These are phyloP conservation scores for Ophion ellenae DNA, from an alignment of 2,888 invertebrate species.

Conservation along the genomic window DNA sequence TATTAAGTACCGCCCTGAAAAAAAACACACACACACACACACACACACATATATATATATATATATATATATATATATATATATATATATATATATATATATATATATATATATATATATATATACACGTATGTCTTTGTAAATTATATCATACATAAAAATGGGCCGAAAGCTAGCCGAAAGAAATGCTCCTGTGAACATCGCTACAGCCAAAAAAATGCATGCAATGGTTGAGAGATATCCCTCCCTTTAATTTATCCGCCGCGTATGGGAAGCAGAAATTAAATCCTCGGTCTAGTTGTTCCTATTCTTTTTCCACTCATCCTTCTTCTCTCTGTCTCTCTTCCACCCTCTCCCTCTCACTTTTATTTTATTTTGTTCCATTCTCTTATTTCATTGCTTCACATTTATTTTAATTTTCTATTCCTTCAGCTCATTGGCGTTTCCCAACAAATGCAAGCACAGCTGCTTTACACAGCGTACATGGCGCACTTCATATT, in stretches of 20 bases:
- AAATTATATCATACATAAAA: slow-evolving; percentile 19
- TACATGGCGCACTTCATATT: too few relatives aligned
- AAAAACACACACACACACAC: too few relatives aligned
- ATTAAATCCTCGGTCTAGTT: slow-evolving; percentile 47
- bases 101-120: neutral
- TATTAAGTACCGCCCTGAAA: too few relatives aligned
- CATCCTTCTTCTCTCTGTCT: neutral
- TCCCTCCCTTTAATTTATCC: slow-evolving; percentile 35
- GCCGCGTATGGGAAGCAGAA: slow-evolving; percentile 6
- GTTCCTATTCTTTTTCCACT: neutral
- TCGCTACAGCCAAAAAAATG: slow-evolving; percentile 41
- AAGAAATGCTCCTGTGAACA: slow-evolving; percentile 54
- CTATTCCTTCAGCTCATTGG: too few relatives aligned
- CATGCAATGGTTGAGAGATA: slow-evolving; percentile 14
- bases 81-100: neutral
- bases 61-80: neutral
- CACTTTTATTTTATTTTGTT: neutral
- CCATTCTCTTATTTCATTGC: neutral
- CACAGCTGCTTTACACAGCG: too few relatives aligned
- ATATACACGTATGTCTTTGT: neutral
- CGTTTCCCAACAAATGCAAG: too few relatives aligned
- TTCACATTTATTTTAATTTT: neutral
- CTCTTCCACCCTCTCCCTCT: neutral
- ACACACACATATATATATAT: too few relatives aligned
- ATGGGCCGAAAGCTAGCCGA: slow-evolving; percentile 26